Evolutionary conservation across 1,140 invertebrate species (phyloP), one percentile per base, ranked within the genome.

Genomic region (Saccostrea echinata): DNA sequence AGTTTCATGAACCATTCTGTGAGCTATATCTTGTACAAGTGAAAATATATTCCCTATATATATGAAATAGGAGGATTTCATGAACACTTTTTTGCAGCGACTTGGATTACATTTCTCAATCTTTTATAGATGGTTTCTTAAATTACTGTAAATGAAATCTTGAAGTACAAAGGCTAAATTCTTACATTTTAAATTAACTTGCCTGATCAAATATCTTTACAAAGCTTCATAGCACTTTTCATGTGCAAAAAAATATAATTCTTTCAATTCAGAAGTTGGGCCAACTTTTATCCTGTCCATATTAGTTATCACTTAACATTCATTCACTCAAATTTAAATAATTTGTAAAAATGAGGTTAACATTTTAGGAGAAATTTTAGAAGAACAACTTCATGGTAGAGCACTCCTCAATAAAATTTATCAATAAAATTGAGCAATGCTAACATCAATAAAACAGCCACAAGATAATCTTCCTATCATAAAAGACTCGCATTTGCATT

Each of bases 131-230:
- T 76, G 68, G 27, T 76, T 33, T 76, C 68, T 76, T 16, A 76
- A 76, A 33, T 76, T 76, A 76, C 68, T 16, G 24, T 30, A 76
- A 76, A 76, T 76, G 68, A 76, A 76, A 33, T 76, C 68, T 76
- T 76, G 68, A 27, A 33, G 24, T 18, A 76, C 68, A 76, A 76
- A 76, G 68, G 68, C 68, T 76, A 18, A 33, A 30, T 76, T 76
- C 68, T 76, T 76, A 71, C 68, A 35, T 76, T 76, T 76, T 76
- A 76, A 76, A 76, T 76, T 24, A 76, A 76, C 68, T 76, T 30
- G 68, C 27, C 68, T 76, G 68, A 76, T 76, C 30, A 76, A 76
- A 76, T 76, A 30, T 76, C 68, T 33, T 76, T 33, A 76, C 24
- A 16, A 33, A 76, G 27, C 24, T 27, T 33, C 68, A 12, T 76